Evolutionary conservation across 2,797 vertebrate genomes (phyloP), one percentile per base, ranked within the genome.

Genomic region (Brachymystax lenok): DNA sequence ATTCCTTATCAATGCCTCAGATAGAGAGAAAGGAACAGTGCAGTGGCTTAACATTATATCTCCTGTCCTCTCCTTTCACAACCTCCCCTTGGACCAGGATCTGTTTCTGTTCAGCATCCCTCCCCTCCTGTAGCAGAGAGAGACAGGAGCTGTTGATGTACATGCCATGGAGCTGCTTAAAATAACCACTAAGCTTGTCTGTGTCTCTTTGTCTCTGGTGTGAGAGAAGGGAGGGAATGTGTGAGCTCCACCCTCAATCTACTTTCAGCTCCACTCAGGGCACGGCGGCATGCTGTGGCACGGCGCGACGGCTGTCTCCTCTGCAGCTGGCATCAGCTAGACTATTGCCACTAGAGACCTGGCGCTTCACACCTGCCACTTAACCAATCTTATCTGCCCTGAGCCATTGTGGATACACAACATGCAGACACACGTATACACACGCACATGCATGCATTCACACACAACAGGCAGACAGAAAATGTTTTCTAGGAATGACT

Each of bases 331-430:
- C 30, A 56, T 59, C 19, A 78, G 56, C 50, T 71, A 71, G 51
- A 74, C 77, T 69, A 77, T 73, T 69, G 77, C 77, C 77, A 50
- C 77, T 71, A 63, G 82, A 82, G 86, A 88, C 83, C 82, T 77
- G 61, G 77, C 81, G 76, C 74, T 79, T 71, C 79, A 83, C 83
- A 88, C 83, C 79, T 87, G 87, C 79, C 84, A 85, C 76, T 85
- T 86, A 72, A 69, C 81, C 87, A 80, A 88, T 84, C 82, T 74
- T 74, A 80, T 21, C 83, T 68, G 54, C 72, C 68, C 54, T 52
- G 77, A 74, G 64, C 71, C 81, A 46, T 46, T 46, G 40, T 12
- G 40, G 10, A 54, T 70, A 54, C 56, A 56, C 52, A 77, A 72
- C 10, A 46, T 46, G 40, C 40, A 46, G 56, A 68, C 80, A 79